Evolutionary conservation across 2,888 invertebrate species (phyloP), one percentile per base, ranked within the genome.

Genomic region (Clivina fossor): DNA sequence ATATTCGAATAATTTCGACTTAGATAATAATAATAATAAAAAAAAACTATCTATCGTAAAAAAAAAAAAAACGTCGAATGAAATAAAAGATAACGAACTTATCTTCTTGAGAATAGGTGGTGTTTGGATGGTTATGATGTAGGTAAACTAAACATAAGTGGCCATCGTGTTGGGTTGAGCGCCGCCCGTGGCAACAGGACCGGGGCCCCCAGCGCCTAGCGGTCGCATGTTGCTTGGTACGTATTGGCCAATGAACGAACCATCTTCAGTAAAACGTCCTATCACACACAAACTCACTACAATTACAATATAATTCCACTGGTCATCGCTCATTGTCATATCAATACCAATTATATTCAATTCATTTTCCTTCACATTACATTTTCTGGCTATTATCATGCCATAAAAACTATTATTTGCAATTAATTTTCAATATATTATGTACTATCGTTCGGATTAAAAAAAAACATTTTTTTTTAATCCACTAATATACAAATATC

Each of bases 181-280:
- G 58, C 70, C 69, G 57, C 67, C 62, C 61, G 78, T 74, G n/a
- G n/a, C n/a, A n/a, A n/a, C n/a, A 63, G 76, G 73, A 61, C 75
- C 75, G 64, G 76, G 72, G 67, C 78, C 74, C 66, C 69, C 69
- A 66, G 79, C 79, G 20, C 73, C 74, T 57, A 79, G 75, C 58
- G 84, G 81, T 68, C 81, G 85, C 68, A 85, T 80, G 69, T 85
- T 87, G 64, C 86, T 88, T 57, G 90, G 90, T 69, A 94, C 94
- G 76, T 96, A 96, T 77, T 94, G 94, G 41, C 96, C 96, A 74
- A 96, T 96, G 78, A 96, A 96, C 61, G 95, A 95, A 43, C 95
- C 95, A 77, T 96, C 95, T 78, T 96, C 96, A 62, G 95, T 94
- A 78, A 96, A 96, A 65, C 90, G 90, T 73, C 88, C 89, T 88